Conservation (phyloP, 2,797 vertebrate genomes). For the Bryconaethiops microstoma region DNA sequence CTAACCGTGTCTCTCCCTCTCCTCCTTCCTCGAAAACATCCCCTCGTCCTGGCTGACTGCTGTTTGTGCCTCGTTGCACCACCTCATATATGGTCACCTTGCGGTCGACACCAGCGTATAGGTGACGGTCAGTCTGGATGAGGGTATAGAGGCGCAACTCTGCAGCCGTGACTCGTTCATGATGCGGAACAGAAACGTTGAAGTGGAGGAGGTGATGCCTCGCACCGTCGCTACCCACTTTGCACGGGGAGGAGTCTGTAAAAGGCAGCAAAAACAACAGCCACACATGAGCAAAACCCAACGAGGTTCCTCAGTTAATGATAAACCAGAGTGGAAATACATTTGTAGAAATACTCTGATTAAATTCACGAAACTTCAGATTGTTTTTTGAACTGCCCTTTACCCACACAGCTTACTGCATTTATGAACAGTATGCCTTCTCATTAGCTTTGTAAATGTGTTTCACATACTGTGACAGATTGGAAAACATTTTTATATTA, state of each 20-base stretch:
- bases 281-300: neutral
- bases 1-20: slow-evolving; percentile 59
- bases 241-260: slow-evolving; percentile 83
- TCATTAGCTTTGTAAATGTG: neutral
- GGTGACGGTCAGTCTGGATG: slow-evolving; percentile 86
- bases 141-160: slow-evolving; percentile 94
- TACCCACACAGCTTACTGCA: neutral
- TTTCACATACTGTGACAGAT: neutral
- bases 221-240: slow-evolving; percentile 74
- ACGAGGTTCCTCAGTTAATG: neutral
- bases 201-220: slow-evolving; percentile 92
- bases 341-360: too few relatives aligned
- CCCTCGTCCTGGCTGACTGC: slow-evolving; percentile 42
- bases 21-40: slow-evolving; percentile 58
- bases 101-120: slow-evolving; percentile 85
- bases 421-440: neutral
- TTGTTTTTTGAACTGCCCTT: neutral
- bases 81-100: slow-evolving; percentile 92
- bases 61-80: slow-evolving; percentile 57
- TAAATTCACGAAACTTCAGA: neutral
- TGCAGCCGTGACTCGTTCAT: slow-evolving; percentile 88
- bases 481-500: neutral
- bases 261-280: slow-evolving; percentile 45
- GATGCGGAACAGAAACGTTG: slow-evolving; percentile 92
- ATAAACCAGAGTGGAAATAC: neutral